Evolutionary conservation across 2,888 invertebrate species (phyloP), one percentile per base, ranked within the genome.

Genomic region (Cheilosia urbana): DNA sequence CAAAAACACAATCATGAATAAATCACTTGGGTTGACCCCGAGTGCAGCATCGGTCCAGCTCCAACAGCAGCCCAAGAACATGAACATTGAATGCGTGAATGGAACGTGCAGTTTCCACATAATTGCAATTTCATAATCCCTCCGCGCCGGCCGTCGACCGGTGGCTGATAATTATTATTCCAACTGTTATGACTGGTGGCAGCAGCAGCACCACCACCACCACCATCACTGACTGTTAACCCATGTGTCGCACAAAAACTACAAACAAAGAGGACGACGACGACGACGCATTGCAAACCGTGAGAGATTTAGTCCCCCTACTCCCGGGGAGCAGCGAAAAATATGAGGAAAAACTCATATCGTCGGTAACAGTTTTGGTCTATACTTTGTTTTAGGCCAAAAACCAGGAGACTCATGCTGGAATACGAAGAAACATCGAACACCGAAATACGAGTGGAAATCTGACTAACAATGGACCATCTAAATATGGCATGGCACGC

Each of bases 401-500:
- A 47, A 66, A 82, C 72, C 83, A 53, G 68, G 75, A 65, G 80
- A 78, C 79, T n/a, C n/a, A 83, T 58, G 78, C 68, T 68, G 62
- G 75, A 75, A 79, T 62, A 79, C 69, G 65, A 84, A 69, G 45
- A 65, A 80, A 65, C 73, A 79, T 69, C 69, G 65, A 72, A 73
- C 55, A 47, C 30, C 51, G 49, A 76, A 66, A 60, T 60, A 55
- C 76, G 34, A 40, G 13, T 13, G 58, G 63, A 85, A 80, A 79
- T 76, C 80, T 76, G 80, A 76, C 81, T 80, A 85, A 85, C 85
- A 85, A 85, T 85, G 85, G 85, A 57, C 88, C 88, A 88, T 89
- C 91, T 91, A 91, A 91, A 92, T 91, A 91, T 92, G 92, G 91
- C 89, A 89, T 89, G 90, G 91, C 91, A 92, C 92, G 91, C 91